Percentiles rank a stretch among this genome's conserved stretches.
These are phyloP conservation scores for Eulemur rubriventer DNA, from an alignment of 2,797 vertebrate species.

Conservation along the genomic window DNA sequence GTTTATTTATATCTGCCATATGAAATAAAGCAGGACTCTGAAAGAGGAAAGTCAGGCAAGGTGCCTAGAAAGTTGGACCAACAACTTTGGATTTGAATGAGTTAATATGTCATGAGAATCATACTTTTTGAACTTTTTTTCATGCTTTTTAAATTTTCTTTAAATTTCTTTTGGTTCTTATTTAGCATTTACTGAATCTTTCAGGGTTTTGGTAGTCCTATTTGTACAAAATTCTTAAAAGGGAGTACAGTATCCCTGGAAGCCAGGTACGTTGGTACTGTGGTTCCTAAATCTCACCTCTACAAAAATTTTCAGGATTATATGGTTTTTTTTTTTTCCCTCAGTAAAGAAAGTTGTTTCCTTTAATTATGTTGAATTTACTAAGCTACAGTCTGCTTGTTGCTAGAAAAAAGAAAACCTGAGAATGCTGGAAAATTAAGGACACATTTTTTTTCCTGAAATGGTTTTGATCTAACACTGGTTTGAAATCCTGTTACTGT, in stretches of 20 bases:
- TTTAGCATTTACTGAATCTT: conserved; percentile 24
- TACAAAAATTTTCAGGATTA: neutral
- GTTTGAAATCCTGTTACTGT: conserved; percentile 28
- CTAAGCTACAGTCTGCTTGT: neutral
- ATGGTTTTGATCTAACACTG: conserved; percentile 10
- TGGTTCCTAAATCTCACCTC: neutral
- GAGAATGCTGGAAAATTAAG: neutral
- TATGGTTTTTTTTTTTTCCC: neutral
- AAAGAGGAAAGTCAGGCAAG: neutral
- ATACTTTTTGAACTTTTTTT: neutral
- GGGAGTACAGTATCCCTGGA: neutral
- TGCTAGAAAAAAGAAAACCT: neutral
- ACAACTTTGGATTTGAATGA: neutral
- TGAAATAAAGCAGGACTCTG: neutral
- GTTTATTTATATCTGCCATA: neutral
- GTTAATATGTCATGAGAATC: conserved; percentile 1
- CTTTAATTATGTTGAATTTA: conserved; percentile 44
- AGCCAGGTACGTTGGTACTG: neutral
- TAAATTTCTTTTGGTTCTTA: neutral
- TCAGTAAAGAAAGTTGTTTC: conserved; percentile 40
- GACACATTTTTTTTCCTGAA: neutral
- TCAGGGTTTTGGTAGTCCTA: neutral
- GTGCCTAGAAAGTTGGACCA: neutral
- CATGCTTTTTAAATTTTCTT: conserved; percentile 41
- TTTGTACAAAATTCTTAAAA: neutral